A percentile compares a stretch with the other conserved stretches of the same genome.
Conservation (phyloP, 2,888 invertebrate species). For the Macrosoma leucophasiata region DNA sequence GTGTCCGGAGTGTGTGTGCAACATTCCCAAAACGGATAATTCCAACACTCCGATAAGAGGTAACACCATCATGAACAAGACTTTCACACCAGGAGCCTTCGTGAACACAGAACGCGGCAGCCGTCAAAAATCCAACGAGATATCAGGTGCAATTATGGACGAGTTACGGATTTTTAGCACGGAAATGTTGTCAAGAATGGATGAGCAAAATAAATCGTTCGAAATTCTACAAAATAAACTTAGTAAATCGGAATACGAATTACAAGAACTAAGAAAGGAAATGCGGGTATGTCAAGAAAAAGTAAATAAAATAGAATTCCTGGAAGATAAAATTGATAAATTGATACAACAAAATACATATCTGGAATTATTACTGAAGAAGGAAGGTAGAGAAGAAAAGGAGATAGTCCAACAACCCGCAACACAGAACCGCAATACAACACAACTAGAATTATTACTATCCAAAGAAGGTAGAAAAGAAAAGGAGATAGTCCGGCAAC, state of each 20-base stretch:
- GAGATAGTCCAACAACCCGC: no score
- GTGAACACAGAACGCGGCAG: no score
- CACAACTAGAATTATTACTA: no score
- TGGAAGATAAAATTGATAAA: neutral
- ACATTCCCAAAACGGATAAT: slow-evolving; percentile 1
- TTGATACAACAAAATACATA: slow-evolving; percentile 2
- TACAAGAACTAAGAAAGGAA: neutral
- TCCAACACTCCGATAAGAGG: neutral
- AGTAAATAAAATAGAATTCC: slow-evolving; percentile 2
- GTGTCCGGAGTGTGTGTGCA: slow-evolving; percentile 6
- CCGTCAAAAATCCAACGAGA: neutral
- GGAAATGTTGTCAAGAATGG: neutral
- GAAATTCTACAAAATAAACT: neutral
- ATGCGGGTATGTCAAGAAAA: slow-evolving; percentile 3
- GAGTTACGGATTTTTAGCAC: slow-evolving; percentile 1
- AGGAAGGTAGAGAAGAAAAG: neutral
- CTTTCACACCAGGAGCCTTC: slow-evolving; percentile 2
- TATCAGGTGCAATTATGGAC: neutral
- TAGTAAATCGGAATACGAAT: neutral
- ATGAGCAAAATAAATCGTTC: slow-evolving; percentile 1
- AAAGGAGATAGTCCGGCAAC: no score
- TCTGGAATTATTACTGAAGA: neutral
- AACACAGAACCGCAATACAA: no score
- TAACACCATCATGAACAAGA: slow-evolving; percentile 1
- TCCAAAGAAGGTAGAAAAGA: slow-evolving; percentile 2